A percentile compares a stretch with the other conserved stretches of the same genome.
phyloP scores from a whole-genome alignment of 1,140 invertebrate species.

The Portunus trituberculatus region DNA sequence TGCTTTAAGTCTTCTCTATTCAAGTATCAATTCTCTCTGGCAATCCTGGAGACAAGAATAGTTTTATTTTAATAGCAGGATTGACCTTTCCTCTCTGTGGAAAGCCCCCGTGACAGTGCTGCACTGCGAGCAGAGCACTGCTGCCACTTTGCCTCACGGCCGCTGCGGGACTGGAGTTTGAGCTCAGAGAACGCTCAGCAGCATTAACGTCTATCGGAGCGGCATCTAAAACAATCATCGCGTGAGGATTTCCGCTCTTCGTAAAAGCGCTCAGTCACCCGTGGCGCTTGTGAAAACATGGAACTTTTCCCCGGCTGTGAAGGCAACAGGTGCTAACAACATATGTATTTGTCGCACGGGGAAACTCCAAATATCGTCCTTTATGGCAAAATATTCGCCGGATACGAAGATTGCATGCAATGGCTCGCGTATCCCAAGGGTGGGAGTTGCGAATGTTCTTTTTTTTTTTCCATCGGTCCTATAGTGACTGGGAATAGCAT shows the following conservation, averaged over 20 bases:
- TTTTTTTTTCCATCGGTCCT: neutral
- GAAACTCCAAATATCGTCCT: neutral
- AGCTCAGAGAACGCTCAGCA: neutral
- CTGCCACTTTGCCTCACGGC: neutral
- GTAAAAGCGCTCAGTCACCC: conserved; percentile 11
- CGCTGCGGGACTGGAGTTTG: neutral
- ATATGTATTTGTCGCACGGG: conserved; percentile 10
- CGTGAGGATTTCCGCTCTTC: neutral
- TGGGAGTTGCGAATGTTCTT: neutral
- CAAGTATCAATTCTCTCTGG: neutral
- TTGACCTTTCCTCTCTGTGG: neutral
- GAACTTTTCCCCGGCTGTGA: conserved; percentile 8
- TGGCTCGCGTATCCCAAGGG: neutral
- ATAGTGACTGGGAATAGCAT: neutral
- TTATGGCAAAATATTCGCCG: conserved; percentile 13
- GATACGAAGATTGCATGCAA: conserved; percentile 22
- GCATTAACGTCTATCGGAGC: neutral
- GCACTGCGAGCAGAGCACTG: neutral
- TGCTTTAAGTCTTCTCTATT: neutral
- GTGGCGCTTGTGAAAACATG: neutral
- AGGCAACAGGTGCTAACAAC: conserved; percentile 18
- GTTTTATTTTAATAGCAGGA: neutral
- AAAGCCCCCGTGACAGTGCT: neutral
- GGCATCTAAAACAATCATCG: conserved; percentile 12
- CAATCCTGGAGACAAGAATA: neutral